Evolutionary conservation across 2,888 invertebrate species (phyloP).

Genomic region (Cactoblastis cactorum): DNA sequence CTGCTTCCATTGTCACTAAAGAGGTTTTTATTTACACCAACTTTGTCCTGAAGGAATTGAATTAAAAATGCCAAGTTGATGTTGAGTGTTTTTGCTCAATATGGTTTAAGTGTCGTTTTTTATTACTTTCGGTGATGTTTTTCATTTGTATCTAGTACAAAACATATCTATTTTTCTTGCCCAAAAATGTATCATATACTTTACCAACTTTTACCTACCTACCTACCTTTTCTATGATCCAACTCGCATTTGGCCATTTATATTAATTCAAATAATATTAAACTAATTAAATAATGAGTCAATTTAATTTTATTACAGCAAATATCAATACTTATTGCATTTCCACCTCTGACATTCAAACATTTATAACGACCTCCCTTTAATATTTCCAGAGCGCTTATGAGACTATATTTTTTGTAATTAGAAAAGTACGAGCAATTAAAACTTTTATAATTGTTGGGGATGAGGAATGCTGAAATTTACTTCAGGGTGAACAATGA

Average conservation of each 20-base stretch:
- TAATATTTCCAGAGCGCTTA: slow-evolving; percentile 56
- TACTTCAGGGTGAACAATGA: slow-evolving; percentile 70
- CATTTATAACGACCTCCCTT: slow-evolving; percentile 33
- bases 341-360: slow-evolving; percentile 34
- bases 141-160: neutral
- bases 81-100: slow-evolving; percentile 16
- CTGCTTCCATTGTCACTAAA: slow-evolving; percentile 20
- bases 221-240: no score
- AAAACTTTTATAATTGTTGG: slow-evolving; percentile 77
- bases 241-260: no score
- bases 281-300: no score
- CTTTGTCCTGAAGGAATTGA: slow-evolving; percentile 15
- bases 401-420: slow-evolving; percentile 73
- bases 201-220: no score
- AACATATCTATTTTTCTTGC: no score
- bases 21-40: slow-evolving; percentile 19
- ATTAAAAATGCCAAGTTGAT: slow-evolving; percentile 14
- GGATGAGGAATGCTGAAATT: slow-evolving; percentile 67
- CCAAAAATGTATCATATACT: no score
- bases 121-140: slow-evolving; percentile 10
- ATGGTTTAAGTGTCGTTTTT: no score
- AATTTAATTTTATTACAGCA: neutral
- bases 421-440: slow-evolving; percentile 76
- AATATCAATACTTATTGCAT: neutral
- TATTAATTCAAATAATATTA: no score